Percentiles rank a stretch among this genome's conserved stretches.
phyloP scores from a whole-genome alignment of 1,140 invertebrate species.

The Aricia agestis region DNA sequence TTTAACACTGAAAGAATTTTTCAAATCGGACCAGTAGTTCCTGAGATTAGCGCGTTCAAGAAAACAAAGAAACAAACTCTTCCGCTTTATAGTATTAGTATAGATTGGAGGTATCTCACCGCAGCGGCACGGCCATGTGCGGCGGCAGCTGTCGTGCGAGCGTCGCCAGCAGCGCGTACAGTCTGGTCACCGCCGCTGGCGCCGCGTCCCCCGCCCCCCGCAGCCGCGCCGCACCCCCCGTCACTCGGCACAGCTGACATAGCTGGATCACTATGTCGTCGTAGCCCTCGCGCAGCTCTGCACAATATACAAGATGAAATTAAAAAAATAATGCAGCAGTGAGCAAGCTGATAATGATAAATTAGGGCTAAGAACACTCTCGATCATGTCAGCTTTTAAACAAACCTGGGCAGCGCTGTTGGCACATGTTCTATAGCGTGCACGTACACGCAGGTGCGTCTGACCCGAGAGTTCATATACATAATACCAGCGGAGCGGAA shows the following conservation, averaged over 20 bases:
- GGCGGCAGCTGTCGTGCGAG: constrained; percentile 35
- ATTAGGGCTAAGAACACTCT: too few relatives aligned
- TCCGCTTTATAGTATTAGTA: too few relatives aligned
- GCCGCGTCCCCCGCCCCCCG: constrained; percentile 40
- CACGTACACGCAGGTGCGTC: constrained; percentile 10
- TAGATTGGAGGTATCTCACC: too few relatives aligned
- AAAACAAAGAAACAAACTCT: too few relatives aligned
- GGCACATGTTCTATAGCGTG: constrained; percentile 36
- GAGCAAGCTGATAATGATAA: background rate
- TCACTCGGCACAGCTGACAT: constrained; percentile 40
- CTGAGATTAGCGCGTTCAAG: too few relatives aligned
- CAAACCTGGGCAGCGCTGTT: constrained; percentile 29
- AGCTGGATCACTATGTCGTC: constrained; percentile 41
- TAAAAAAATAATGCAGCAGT: constrained; percentile 5
- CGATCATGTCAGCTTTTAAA: too few relatives aligned
- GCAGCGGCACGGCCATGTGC: constrained; percentile 22
- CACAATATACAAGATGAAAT: constrained; percentile 9
- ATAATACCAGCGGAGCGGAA: too few relatives aligned
- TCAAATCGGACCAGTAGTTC: too few relatives aligned
- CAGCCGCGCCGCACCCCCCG: background rate
- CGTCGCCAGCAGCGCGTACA: constrained; percentile 43
- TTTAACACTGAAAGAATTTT: too few relatives aligned
- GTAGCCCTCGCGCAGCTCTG: constrained; percentile 50
- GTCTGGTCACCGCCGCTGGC: constrained; percentile 36
- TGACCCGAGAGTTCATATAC: constrained; percentile 11